A percentile compares a stretch with the other conserved stretches of the same genome.
These are phyloP conservation scores for Cotesia glomerata DNA, from an alignment of 1,140 invertebrate genomes.

Conservation along the genomic window DNA sequence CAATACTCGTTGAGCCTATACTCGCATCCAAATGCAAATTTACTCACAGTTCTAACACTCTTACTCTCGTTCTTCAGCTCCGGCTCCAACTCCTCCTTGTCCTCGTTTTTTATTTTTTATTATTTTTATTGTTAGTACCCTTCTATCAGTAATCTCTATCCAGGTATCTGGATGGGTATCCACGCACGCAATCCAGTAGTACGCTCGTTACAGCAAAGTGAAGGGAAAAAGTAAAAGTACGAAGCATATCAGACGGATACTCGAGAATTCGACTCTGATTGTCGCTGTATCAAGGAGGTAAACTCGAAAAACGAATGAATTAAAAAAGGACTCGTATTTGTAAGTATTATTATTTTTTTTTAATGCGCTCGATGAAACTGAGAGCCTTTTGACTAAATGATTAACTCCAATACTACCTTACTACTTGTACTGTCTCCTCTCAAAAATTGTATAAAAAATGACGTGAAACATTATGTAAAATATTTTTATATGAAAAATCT, in stretches of 20 bases:
- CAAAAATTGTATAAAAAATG: too few relatives aligned
- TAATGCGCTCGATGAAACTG: too few relatives aligned
- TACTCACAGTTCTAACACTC: conserved; percentile 19
- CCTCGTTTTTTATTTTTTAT: neutral
- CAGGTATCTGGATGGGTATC: conserved; percentile 8
- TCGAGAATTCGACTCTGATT: neutral
- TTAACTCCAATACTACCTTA: too few relatives aligned
- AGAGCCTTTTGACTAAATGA: too few relatives aligned
- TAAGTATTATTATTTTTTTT: neutral
- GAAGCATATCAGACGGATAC: neutral
- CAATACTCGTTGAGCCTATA: conserved; percentile 21
- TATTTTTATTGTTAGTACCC: neutral
- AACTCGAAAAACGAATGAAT: neutral
- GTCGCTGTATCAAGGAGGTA: neutral
- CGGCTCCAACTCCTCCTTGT: neutral
- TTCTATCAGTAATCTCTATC: neutral
- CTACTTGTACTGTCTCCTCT: too few relatives aligned
- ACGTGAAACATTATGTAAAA: too few relatives aligned
- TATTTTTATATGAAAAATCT: too few relatives aligned
- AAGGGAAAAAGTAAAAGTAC: neutral
- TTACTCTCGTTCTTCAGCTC: neutral
- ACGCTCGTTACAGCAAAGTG: neutral
- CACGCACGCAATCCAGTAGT: neutral
- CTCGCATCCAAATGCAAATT: conserved; percentile 39
- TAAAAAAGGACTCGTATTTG: neutral